A percentile compares a stretch with the other conserved stretches of the same genome.
These are phyloP conservation scores for Azemiops feae DNA, from an alignment of 2,113 vertebrate species.

Conservation along the genomic window DNA sequence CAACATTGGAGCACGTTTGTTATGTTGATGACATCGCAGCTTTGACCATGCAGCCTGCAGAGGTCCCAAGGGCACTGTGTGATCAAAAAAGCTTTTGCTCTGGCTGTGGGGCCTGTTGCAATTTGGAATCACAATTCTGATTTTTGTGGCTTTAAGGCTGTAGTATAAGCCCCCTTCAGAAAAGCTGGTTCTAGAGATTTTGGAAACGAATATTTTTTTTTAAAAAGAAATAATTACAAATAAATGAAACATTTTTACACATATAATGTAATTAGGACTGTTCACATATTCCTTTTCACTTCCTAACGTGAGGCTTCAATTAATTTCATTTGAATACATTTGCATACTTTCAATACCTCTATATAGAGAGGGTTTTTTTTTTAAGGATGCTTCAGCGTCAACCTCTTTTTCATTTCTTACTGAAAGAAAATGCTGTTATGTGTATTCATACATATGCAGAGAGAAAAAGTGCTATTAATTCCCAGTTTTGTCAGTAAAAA, in stretches of 20 bases:
- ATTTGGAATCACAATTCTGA: background rate
- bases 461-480: background rate
- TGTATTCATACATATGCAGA: background rate
- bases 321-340: background rate
- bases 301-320: background rate
- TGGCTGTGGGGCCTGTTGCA: background rate
- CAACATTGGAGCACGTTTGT: background rate
- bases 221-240: constrained; percentile 24
- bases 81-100: background rate
- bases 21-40: background rate
- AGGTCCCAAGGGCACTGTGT: background rate
- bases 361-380: background rate
- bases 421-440: background rate
- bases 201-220: background rate
- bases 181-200: background rate
- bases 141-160: background rate
- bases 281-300: background rate
- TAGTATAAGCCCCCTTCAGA: background rate
- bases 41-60: background rate
- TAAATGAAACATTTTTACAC: background rate
- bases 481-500: background rate
- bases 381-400: background rate
- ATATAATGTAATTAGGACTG: background rate
- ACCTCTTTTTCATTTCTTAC: background rate
- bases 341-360: background rate